Conservation (phyloP, 2,797 vertebrate genomes). For the Etheostoma nigrum region DNA sequence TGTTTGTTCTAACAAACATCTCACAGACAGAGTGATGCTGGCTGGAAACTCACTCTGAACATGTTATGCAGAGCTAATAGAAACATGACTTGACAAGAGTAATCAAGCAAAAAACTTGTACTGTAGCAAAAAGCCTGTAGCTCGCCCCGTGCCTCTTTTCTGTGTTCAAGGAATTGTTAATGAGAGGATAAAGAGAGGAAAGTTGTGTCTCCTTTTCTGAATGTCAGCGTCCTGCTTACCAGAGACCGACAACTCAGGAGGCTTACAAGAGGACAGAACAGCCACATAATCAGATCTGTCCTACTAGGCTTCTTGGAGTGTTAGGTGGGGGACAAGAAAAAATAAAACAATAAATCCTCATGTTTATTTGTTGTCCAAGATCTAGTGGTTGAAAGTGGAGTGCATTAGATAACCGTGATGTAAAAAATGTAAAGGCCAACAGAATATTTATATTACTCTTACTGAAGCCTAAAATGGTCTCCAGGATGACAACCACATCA, state of each 20-base stretch:
- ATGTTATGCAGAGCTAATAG: constrained; percentile 14
- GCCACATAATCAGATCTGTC: constrained; percentile 29
- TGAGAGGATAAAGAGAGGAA: constrained; percentile 32
- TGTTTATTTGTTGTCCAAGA: constrained; percentile 4
- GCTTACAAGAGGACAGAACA: constrained; percentile 8
- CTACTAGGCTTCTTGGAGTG: not conserved
- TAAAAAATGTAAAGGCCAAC: not conserved
- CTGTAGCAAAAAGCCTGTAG: constrained; percentile 20
- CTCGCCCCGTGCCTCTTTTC: constrained; percentile 3
- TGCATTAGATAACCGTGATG: not conserved
- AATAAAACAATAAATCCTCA: not conserved
- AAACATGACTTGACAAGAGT: constrained; percentile 31
- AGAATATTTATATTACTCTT: constrained; percentile 11
- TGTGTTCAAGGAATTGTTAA: constrained; percentile 21
- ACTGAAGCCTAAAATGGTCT: constrained; percentile 5
- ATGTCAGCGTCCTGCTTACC: constrained; percentile 11
- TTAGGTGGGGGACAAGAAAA: not conserved
- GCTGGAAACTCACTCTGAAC: constrained; percentile 24
- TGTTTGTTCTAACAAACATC: constrained; percentile 11
- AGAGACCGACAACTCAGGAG: constrained; percentile 27
- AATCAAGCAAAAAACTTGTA: constrained; percentile 18
- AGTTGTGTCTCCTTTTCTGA: constrained; percentile 35
- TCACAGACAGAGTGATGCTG: constrained; percentile 2
- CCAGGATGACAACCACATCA: constrained; percentile 19
- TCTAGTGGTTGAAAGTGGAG: not conserved